A percentile compares a stretch with the other conserved stretches of the same genome.
Evolutionary conservation across 1,140 invertebrate genomes (phyloP).

Genomic region (Theocolax elegans): DNA sequence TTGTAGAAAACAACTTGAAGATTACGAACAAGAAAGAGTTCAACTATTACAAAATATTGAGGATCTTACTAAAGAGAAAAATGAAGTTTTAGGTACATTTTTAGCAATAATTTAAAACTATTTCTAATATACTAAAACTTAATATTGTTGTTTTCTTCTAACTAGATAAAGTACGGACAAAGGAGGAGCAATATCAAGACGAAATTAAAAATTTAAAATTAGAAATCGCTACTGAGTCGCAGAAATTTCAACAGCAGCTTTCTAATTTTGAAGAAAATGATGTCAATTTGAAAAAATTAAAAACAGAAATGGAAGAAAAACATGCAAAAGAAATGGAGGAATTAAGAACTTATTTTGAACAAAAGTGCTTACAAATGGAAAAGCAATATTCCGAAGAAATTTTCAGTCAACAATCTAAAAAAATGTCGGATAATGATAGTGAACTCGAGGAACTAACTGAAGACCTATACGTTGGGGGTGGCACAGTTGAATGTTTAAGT

Average conservation of each 20-base stretch:
- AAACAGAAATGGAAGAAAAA: constrained; percentile 70
- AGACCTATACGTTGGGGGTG: constrained; percentile 55
- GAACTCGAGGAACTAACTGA: constrained; percentile 63
- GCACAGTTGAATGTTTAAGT: constrained; percentile 46
- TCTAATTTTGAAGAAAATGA: constrained; percentile 64
- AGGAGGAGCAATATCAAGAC: constrained; percentile 60
- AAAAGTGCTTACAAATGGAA: constrained; percentile 80
- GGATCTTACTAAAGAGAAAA: constrained; percentile 37
- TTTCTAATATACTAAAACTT: background rate
- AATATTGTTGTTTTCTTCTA: background rate
- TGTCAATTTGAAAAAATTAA: constrained; percentile 67
- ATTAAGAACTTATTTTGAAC: constrained; percentile 79
- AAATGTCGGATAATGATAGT: constrained; percentile 66
- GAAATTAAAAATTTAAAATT: constrained; percentile 58
- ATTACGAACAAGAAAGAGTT: constrained; percentile 49
- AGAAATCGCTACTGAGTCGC: constrained; percentile 46
- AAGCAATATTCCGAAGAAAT: constrained; percentile 80
- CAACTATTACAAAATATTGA: constrained; percentile 38
- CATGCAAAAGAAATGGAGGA: constrained; percentile 82
- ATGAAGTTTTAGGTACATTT: constrained; percentile 39
- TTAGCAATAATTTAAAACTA: background rate
- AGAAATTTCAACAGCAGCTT: constrained; percentile 58
- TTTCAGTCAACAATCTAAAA: constrained; percentile 76
- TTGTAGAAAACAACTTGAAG: constrained; percentile 43
- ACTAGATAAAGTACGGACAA: constrained; percentile 48